A percentile compares a stretch with the other conserved stretches of the same genome.
Evolutionary conservation across 2,113 vertebrate species (phyloP).

Genomic region (Oceanites oceanicus): DNA sequence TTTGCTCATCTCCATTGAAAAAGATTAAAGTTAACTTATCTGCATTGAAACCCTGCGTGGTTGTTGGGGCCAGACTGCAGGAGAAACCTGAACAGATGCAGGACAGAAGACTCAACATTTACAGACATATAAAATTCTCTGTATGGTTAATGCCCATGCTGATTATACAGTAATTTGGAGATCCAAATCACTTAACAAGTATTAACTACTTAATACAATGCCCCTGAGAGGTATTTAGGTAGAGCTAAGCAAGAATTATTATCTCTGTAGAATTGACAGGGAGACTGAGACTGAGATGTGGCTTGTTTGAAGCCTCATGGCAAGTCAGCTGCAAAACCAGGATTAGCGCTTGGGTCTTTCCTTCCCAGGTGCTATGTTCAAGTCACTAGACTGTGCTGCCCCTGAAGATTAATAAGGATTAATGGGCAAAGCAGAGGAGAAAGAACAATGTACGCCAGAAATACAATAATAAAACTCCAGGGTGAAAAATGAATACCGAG

Average conservation of each 20-base stretch:
- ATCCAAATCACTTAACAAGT: slow-evolving; percentile 53
- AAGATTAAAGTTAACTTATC: not conserved
- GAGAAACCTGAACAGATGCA: not conserved
- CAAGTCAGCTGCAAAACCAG: slow-evolving; percentile 20
- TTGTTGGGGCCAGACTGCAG: not conserved
- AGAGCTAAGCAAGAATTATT: slow-evolving; percentile 51
- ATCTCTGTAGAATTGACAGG: not conserved
- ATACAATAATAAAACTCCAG: slow-evolving; percentile 7
- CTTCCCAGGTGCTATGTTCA: not conserved
- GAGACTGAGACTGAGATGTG: not conserved
- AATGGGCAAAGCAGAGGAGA: slow-evolving; percentile 27
- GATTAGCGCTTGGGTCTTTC: slow-evolving; percentile 17
- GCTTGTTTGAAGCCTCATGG: slow-evolving; percentile 15
- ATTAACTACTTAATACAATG: slow-evolving; percentile 38
- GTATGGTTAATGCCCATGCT: slow-evolving; percentile 31
- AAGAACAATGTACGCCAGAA: not conserved
- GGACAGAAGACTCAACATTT: slow-evolving; percentile 8
- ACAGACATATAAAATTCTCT: slow-evolving; percentile 4
- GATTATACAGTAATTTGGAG: slow-evolving; percentile 34
- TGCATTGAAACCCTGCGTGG: not conserved
- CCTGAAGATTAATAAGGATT: slow-evolving; percentile 49
- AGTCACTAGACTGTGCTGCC: not conserved
- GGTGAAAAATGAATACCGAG: slow-evolving; percentile 2
- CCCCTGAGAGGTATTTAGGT: slow-evolving; percentile 41
- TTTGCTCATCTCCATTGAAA: not conserved